A percentile compares a stretch with the other conserved stretches of the same genome.
These are phyloP conservation scores for Sardinella longiceps DNA, from an alignment of 2,797 vertebrate species.

Conservation along the genomic window DNA sequence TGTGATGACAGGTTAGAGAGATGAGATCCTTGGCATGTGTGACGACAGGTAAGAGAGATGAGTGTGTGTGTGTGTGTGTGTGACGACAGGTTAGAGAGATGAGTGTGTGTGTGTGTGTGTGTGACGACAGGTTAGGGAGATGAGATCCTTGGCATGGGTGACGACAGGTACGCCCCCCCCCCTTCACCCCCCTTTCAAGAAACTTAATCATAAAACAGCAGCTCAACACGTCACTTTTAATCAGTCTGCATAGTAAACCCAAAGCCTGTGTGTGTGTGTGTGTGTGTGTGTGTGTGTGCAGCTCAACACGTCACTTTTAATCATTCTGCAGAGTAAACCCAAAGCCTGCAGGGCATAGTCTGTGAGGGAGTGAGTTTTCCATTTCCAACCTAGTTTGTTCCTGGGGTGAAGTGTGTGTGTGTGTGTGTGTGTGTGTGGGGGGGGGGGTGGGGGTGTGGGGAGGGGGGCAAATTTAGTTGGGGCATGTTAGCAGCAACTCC, in stretches of 20 bases:
- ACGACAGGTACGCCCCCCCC: constrained; percentile 69
- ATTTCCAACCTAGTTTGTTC: too few relatives aligned
- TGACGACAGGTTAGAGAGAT: too few relatives aligned
- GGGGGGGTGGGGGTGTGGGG: neutral
- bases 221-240: neutral
- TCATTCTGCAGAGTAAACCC: neutral
- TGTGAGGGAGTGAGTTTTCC: constrained; percentile 11
- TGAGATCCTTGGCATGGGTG: constrained; percentile 70
- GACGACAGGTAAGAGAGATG: too few relatives aligned
- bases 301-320: neutral
- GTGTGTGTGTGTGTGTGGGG: too few relatives aligned
- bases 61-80: too few relatives aligned
- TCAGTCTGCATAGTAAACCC: neutral
- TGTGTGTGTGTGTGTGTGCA: too few relatives aligned
- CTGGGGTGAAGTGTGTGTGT: too few relatives aligned
- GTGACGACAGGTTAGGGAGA: too few relatives aligned
- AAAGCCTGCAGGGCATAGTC: neutral
- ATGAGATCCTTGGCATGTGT: too few relatives aligned
- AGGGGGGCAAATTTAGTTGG: neutral
- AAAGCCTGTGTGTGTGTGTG: too few relatives aligned
- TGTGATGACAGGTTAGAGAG: too few relatives aligned
- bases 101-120: too few relatives aligned
- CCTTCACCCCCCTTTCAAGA: neutral
- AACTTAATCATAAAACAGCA: neutral
- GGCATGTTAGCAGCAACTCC: neutral